Percentiles rank a stretch among this genome's conserved stretches.
Conservation (phyloP, 35 echinoderm and acorn worm genomes). For the Amphiura filiformis region DNA sequence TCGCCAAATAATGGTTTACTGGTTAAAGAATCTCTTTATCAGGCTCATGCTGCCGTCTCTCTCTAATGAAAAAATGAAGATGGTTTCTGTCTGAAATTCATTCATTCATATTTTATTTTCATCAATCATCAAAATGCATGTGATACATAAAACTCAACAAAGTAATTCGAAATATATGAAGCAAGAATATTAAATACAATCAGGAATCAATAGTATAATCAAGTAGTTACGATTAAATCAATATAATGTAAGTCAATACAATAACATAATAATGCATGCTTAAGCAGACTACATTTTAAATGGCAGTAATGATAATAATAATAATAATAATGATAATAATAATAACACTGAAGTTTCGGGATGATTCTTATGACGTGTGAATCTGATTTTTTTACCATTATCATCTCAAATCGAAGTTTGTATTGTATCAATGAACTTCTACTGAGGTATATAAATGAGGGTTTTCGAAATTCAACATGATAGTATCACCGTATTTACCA, state of each 20-base stretch:
- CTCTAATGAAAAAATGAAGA: constrained; percentile 14
- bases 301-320: no score
- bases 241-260: no score
- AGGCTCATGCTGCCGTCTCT: not conserved
- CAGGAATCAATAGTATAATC: no score
- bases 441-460: constrained; percentile 53
- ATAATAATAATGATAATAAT: no score
- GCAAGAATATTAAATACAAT: no score
- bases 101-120: no score
- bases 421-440: constrained; percentile 60
- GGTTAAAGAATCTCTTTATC: not conserved
- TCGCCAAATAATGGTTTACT: not conserved
- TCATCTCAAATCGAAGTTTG: constrained; percentile 62
- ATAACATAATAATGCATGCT: no score
- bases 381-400: constrained; percentile 26
- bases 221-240: no score
- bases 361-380: constrained; percentile 36
- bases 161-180: no score
- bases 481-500: constrained; percentile 26
- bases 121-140: no score
- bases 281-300: no score
- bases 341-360: constrained; percentile 65
- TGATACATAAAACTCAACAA: no score
- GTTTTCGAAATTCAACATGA: constrained; percentile 2
- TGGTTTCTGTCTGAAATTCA: constrained; percentile 40